A percentile compares a stretch with the other conserved stretches of the same genome.
These are phyloP conservation scores for Hemistola chrysoprasaria DNA, from an alignment of 2,888 invertebrate species.

Conservation along the genomic window DNA sequence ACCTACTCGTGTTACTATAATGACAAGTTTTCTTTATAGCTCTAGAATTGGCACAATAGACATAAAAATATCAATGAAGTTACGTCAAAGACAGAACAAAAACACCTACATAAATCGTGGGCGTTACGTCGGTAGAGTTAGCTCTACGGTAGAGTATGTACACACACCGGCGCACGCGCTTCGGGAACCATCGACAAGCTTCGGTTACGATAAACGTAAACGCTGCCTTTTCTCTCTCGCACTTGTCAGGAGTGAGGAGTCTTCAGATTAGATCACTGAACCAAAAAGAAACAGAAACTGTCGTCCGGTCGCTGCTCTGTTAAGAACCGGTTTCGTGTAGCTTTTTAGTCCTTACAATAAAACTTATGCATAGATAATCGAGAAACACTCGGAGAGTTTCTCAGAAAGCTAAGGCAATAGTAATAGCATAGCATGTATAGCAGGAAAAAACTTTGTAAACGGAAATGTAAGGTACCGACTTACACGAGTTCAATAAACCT, in stretches of 20 bases:
- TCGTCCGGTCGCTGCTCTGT: constrained; percentile 56
- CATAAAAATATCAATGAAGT: constrained; percentile 66
- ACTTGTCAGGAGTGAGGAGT: constrained; percentile 44
- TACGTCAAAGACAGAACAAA: constrained; percentile 53
- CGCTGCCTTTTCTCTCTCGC: constrained; percentile 48
- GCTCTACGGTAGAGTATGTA: constrained; percentile 22
- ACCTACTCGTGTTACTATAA: too few species aligned
- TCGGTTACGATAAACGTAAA: constrained; percentile 49
- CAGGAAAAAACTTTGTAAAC: constrained; percentile 72
- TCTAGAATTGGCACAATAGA: constrained; percentile 32
- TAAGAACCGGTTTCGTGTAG: constrained; percentile 66
- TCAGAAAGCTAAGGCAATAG: too few species aligned
- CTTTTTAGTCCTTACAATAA: constrained; percentile 65
- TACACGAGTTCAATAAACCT: too few species aligned
- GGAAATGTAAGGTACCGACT: too few species aligned
- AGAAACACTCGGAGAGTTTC: constrained; percentile 48
- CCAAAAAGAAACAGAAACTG: constrained; percentile 73
- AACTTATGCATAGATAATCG: constrained; percentile 70
- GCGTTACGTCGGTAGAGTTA: constrained; percentile 31
- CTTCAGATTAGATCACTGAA: constrained; percentile 72
- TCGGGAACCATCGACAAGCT: constrained; percentile 50
- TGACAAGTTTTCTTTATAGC: too few species aligned
- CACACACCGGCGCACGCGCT: constrained; percentile 56
- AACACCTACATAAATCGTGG: constrained; percentile 42
- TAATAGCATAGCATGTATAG: too few species aligned